Evolutionary conservation across 2,797 vertebrate species (phyloP), one percentile per base, ranked within the genome.

Genomic region (Lepilemur septentrionalis): DNA sequence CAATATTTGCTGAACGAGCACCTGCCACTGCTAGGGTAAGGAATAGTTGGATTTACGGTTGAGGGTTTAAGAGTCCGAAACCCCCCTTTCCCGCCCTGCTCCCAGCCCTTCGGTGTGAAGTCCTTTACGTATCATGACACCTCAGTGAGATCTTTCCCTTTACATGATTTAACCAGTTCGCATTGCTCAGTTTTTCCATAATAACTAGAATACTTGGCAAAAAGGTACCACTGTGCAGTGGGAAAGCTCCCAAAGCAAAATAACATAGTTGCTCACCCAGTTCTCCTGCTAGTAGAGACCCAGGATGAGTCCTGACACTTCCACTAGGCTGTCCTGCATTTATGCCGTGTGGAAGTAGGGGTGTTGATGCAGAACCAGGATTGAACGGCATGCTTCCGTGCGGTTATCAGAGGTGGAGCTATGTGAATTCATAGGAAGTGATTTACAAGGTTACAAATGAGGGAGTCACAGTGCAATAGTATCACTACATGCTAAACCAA

Each of bases 131-230:
- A 84, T 67, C 48, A 32, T 20, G 61, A 70, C 50, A 48, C 2
- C 50, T 87, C 2, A 61, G 80, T 46, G 80, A 41, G 67, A 78
- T 59, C 55, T 76, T 78, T 81, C 67, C 70, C 11, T 72, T 79
- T 35, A 3, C 57, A 32, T 52, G 82, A 55, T 43, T 81, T 35
- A 61, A 91, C 32, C 95, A 95, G 61, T 96, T 94, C 46, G n/a
- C 32, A 72, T 92, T 72, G 84, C 95, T 96, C 92, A 57, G 20
- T 97, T 96, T 97, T 97, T 90, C 95, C 95, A 85, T 63, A 92
- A 65, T 90, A 95, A 75, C 80, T 79, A 73, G 81, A 81, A 38
- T 82, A 80, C 72, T 96, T 97, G 94, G 84, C 89, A 85, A 93
- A 38, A 59, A 32, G 22, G 0, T 43, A 38, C 4, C 43, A 13